Evolutionary conservation across 2,113 vertebrate genomes (phyloP), one percentile per base, ranked within the genome.

Genomic region (Gambusia holbrooki): DNA sequence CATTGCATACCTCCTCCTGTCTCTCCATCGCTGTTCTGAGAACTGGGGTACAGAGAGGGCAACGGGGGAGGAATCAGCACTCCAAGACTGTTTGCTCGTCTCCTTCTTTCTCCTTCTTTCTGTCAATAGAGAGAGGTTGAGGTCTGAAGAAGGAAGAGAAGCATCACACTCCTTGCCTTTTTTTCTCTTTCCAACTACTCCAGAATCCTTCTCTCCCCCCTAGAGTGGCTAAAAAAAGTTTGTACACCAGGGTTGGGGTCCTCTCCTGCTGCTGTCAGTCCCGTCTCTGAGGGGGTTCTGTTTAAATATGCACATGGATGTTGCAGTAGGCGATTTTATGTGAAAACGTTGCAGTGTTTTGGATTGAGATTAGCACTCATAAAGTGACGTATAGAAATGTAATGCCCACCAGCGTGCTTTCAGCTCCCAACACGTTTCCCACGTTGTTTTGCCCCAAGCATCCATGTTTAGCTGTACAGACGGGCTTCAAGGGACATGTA

Each of bases 211-310:
- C 69, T 74, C 42, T 73, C 75, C 54, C 64, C 65, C 66, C 82
- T 83, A 63, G 69, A 76, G 77, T 79, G 90, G 79, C 88, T 85
- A 77, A 72, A 77, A 63, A 81, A 77, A 83, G 74, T 85, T 83
- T 84, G 79, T 65, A 58, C 83, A 82, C 82, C 88, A 89, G 84
- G 89, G 87, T 90, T 87, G 81, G 88, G 90, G 90, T 92, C 87
- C 82, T 63, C 86, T 84, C 80, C 87, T 88, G 79, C 88, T 90
- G 88, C 88, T 88, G 84, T 83, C 81, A 6, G 75, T 85, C 74
- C 76, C 62, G 73, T 81, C 66, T 85, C 83, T 87, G 82, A 66
- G 76, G 51, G 45, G 73, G 85, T 74, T 69, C 71, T 72, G 75
- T 84, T 69, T 64, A 82, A 83, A 66, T 83, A 85, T 77, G 48